Base-by-base conservation (phyloP, 92 coral and sea anemone species). In the Palythoa grandis region DNA sequence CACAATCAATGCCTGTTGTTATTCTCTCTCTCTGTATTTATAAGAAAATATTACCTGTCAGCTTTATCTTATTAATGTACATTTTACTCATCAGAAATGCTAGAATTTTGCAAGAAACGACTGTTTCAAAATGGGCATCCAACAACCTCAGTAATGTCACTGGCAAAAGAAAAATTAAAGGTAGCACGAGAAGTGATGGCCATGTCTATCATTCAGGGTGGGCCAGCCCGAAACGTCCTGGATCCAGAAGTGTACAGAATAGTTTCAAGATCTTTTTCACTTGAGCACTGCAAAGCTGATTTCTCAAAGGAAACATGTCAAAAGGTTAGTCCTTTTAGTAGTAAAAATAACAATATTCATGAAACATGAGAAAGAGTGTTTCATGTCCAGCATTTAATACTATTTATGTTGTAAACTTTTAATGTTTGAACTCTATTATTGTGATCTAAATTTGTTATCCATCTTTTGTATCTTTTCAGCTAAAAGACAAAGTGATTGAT, bases 141-240 rank as follows among this genome's bases (percentile, higher is more conserved):
- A 85, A 60, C 87, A 39, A 50, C 69, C 29, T 88, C 94, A 4
- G 73, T 82, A 29, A 58, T 86, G 67, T 75, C 94, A 20, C 57
- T 91, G 52, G 61, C 88, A 38, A 35, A 77, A 38, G 76, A 63
- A 29, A 90, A 88, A 68, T 92, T 85, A 25, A 63, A 72, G 65
- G 39, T 83, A 11, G 92, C 86, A 48, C 92, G 94, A n/a, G 90
- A 92, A 86, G 74, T 92, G 24, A 88, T 92, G 94, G 90, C 86
- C n/a, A 92, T 92, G 94, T 92, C 90, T 9, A 60, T 88, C 22
- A 13, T 88, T 38, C 94, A 88, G 82, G 89, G 88, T 22, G 94
- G 94, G 4, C 94, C 86, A 75, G 85, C 86, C 14, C 92, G 92
- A 67, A 89, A 88, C 82, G 80, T 91, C 72, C 58, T 91, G 52